Conservation (phyloP, 2,888 invertebrate species). For the Agriopis aurantiaria region DNA sequence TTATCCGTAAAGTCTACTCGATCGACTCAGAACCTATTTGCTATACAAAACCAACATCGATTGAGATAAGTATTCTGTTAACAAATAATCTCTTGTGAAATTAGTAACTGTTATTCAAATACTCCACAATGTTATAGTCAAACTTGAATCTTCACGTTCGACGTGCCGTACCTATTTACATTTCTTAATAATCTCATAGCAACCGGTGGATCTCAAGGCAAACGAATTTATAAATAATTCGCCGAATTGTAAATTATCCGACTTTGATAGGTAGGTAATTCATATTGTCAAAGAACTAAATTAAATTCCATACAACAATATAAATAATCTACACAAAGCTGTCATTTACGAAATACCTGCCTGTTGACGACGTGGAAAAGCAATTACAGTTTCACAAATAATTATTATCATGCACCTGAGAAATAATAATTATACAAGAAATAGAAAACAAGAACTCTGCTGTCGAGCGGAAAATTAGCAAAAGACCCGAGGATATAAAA, state of each 20-base stretch:
- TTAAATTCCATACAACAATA: conserved; percentile 40
- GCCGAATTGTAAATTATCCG: conserved; percentile 69
- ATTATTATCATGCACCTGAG: conserved; percentile 10
- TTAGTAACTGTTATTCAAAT: conserved; percentile 35
- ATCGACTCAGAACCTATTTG: conserved; percentile 33
- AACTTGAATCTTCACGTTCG: conserved; percentile 38
- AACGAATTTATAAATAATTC: conserved; percentile 71
- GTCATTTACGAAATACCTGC: conserved; percentile 11
- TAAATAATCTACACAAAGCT: conserved; percentile 17
- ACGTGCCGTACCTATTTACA: conserved; percentile 58
- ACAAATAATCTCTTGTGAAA: conserved; percentile 32
- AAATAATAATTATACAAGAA: conserved; percentile 11
- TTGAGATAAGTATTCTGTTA: conserved; percentile 28
- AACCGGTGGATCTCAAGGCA: conserved; percentile 75
- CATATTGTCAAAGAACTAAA: conserved; percentile 58
- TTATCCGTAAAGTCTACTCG: conserved; percentile 39
- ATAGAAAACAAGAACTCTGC: conserved; percentile 13
- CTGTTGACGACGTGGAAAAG: conserved; percentile 9
- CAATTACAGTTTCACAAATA: conserved; percentile 24
- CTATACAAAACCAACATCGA: conserved; percentile 33
- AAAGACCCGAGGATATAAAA: conserved; percentile 15
- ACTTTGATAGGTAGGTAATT: conserved; percentile 63
- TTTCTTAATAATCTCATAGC: conserved; percentile 72
- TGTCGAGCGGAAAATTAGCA: conserved; percentile 17
- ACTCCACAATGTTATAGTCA: conserved; percentile 28